phyloP scores from a whole-genome alignment of 1,140 invertebrate species.

The Myzus persicae region DNA sequence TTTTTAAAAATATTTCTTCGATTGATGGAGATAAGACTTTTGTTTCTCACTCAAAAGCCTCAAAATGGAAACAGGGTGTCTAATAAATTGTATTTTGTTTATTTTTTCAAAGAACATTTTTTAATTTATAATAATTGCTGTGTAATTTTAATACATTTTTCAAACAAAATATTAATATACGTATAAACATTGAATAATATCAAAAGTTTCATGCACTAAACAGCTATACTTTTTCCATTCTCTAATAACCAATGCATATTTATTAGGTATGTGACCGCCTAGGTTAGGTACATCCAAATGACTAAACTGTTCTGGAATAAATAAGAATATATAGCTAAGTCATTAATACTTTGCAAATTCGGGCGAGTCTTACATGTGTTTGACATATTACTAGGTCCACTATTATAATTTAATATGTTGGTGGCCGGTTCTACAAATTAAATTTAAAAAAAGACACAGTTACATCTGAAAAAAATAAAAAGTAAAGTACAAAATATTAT shows the following conservation, averaged over 20 bases:
- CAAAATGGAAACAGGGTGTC: not conserved
- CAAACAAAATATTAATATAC: not conserved
- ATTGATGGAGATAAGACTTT: not conserved
- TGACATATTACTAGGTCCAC: no score
- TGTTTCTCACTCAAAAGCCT: not conserved
- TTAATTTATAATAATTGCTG: not conserved
- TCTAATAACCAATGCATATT: no score
- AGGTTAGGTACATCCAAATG: not conserved
- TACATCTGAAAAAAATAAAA: no score
- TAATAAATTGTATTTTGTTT: not conserved
- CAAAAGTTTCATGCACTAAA: not conserved
- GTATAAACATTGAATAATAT: not conserved
- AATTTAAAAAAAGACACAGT: not conserved
- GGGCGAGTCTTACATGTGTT: not conserved
- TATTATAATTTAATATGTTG: no score
- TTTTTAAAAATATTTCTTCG: not conserved
- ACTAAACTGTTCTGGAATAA: not conserved
- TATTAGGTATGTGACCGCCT: no score
- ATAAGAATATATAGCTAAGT: not conserved
- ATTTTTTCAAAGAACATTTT: not conserved
- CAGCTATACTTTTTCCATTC: no score
- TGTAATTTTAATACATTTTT: not conserved
- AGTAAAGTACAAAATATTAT: no score
- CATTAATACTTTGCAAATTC: not conserved
- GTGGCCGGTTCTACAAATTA: not conserved